Conservation (phyloP, 2,888 invertebrate genomes). For the Tetragonisca angustula region DNA sequence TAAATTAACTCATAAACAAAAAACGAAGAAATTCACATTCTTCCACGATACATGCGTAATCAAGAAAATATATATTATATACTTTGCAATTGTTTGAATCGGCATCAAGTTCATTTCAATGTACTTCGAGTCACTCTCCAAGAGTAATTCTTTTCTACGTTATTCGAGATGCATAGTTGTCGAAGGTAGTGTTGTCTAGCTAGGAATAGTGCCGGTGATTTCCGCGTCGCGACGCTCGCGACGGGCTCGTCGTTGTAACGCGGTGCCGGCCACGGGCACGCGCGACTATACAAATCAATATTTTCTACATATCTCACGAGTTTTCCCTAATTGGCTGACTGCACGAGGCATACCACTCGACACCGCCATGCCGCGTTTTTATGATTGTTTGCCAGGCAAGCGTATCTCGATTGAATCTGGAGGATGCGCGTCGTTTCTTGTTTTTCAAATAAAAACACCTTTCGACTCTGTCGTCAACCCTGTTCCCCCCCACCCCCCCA, state of each 20-base stretch:
- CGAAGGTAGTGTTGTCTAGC: slow-evolving; percentile 25
- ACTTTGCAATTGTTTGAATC: not conserved
- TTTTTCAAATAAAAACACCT: slow-evolving; percentile 17
- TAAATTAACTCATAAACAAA: slow-evolving; percentile 2
- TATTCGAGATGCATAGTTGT: not conserved
- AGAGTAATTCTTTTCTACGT: not conserved
- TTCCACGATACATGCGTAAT: not conserved
- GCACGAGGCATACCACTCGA: slow-evolving; percentile 28
- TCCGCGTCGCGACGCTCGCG: slow-evolving; percentile 72
- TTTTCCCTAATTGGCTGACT: slow-evolving; percentile 73
- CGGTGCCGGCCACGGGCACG: slow-evolving; percentile 74
- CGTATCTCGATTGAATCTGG: slow-evolving; percentile 19
- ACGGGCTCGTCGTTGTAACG: slow-evolving; percentile 63
- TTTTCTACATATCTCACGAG: slow-evolving; percentile 77
- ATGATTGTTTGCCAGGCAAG: slow-evolving; percentile 1
- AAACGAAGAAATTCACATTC: not conserved
- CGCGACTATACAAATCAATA: slow-evolving; percentile 79
- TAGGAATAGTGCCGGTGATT: slow-evolving; percentile 68
- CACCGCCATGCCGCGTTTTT: slow-evolving; percentile 15
- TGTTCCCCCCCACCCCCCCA: not conserved
- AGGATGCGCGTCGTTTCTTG: not conserved
- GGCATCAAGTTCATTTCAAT: not conserved
- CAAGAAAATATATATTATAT: not conserved
- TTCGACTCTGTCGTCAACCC: not conserved
- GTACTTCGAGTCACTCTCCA: not conserved